Evolutionary conservation across 2,797 vertebrate species (phyloP).

Genomic region (Meriones psammophilus): DNA sequence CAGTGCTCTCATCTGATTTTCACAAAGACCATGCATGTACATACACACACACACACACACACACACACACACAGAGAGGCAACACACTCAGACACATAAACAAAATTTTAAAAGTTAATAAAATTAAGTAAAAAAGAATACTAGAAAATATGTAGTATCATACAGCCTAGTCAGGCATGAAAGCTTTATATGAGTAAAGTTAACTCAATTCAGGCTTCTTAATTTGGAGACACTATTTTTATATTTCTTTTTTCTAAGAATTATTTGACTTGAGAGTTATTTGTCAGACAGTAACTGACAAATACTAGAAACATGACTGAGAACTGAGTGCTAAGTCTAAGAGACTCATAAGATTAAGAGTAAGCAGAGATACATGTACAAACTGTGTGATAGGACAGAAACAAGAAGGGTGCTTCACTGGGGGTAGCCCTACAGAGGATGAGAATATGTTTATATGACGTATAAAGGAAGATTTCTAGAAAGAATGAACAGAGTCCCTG

Average conservation of each 20-base stretch:
- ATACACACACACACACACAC: background rate
- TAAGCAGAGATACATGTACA: background rate
- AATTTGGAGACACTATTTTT: background rate
- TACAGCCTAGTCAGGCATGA: background rate
- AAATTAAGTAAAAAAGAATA: background rate
- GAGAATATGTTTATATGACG: background rate
- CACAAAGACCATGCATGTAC: background rate
- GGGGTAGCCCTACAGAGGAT: background rate
- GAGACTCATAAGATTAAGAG: background rate
- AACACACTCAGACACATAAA: background rate
- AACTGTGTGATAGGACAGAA: background rate
- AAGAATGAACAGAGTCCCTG: background rate
- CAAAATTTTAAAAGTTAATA: background rate
- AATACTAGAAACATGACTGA: background rate
- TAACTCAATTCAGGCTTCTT: background rate
- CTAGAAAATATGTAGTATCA: background rate
- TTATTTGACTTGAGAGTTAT: background rate
- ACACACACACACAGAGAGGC: too few relatives aligned
- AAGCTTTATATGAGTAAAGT: background rate
- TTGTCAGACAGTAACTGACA: background rate
- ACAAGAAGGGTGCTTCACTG: fast-evolving
- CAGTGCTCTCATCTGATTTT: background rate
- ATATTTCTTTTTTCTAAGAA: background rate
- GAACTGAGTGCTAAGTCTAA: background rate
- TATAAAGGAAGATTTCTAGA: background rate